Conservation (phyloP, 2,797 vertebrate genomes). For the Apodemus agrarius region DNA sequence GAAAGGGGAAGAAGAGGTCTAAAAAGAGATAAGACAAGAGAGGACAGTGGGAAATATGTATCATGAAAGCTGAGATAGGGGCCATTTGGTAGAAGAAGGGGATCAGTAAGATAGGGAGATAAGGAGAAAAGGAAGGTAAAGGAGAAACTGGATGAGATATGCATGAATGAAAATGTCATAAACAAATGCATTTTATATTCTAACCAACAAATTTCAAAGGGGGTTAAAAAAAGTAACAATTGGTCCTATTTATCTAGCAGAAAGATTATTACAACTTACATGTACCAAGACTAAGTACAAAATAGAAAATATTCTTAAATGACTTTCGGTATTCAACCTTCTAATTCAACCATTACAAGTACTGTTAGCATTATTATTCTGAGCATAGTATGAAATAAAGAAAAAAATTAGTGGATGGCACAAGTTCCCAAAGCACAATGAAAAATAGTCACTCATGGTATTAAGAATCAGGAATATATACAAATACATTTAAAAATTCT, state of each 20-base stretch:
- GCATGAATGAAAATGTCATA: neutral
- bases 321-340: neutral
- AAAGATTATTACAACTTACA: neutral
- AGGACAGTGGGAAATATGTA: neutral
- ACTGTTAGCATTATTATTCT: neutral
- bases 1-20: neutral
- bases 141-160: neutral
- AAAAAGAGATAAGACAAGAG: neutral
- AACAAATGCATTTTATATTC: neutral
- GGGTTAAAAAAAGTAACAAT: neutral
- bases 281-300: neutral
- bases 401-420: neutral
- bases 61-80: neutral
- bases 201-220: neutral
- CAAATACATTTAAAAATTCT: neutral
- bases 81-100: neutral
- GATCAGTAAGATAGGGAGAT: neutral
- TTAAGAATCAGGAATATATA: neutral
- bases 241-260: neutral
- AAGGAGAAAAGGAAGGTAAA: neutral
- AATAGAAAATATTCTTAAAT: neutral
- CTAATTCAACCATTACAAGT: neutral
- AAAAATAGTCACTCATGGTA: neutral
- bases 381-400: neutral
- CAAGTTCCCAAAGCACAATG: neutral